Percentiles rank a stretch among this genome's conserved stretches.
phyloP scores from a whole-genome alignment of 2,797 vertebrate genomes.

The Sebastes steindachneri region DNA sequence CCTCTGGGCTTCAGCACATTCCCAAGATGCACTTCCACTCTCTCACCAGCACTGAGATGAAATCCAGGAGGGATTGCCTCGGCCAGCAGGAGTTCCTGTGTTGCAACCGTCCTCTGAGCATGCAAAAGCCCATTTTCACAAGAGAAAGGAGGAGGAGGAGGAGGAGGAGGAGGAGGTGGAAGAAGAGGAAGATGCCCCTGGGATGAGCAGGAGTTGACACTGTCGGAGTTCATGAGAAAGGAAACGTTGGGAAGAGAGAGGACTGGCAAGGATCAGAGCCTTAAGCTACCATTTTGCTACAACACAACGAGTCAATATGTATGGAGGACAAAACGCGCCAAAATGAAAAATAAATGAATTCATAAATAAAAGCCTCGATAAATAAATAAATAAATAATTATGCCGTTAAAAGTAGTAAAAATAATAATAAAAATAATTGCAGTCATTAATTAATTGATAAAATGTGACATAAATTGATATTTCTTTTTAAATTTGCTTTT shows the following conservation, averaged over 20 bases:
- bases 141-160: constrained; percentile 31
- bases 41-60: constrained; percentile 19
- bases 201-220: constrained; percentile 57
- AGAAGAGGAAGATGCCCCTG: constrained; percentile 57
- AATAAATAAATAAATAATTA: no score
- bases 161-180: constrained; percentile 30
- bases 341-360: no score
- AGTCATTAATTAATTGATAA: no score
- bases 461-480: no score
- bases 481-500: no score
- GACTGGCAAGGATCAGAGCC: constrained; percentile 18
- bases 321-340: no score
- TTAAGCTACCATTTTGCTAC: not conserved
- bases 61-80: constrained; percentile 52
- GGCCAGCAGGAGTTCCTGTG: constrained; percentile 58
- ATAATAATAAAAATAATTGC: no score
- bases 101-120: constrained; percentile 50
- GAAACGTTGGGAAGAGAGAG: constrained; percentile 44
- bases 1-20: constrained; percentile 14
- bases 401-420: no score
- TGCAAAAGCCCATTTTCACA: constrained; percentile 57
- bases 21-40: constrained; percentile 28
- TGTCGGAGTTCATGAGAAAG: constrained; percentile 75
- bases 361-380: no score
- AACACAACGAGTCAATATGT: not conserved